phyloP scores from a whole-genome alignment of 2,113 vertebrate species.

The Pogonocichla stellata region DNA sequence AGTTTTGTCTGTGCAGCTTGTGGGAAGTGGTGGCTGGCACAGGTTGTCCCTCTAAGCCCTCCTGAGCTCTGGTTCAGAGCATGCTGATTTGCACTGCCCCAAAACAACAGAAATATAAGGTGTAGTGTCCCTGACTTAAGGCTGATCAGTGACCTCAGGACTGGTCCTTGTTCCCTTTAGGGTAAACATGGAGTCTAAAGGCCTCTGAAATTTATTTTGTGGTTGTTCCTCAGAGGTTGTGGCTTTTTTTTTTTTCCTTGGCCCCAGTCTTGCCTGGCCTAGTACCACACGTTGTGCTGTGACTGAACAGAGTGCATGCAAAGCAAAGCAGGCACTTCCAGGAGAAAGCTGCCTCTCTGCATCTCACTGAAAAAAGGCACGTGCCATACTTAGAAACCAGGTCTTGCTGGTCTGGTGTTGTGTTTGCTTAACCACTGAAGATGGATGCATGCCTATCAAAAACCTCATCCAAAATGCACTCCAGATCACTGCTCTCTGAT shows the following conservation, averaged over 20 bases:
- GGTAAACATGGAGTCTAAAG: neutral
- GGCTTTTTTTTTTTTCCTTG: neutral
- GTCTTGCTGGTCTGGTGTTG: neutral
- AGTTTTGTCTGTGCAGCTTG: neutral
- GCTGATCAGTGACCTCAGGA: neutral
- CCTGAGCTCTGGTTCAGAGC: neutral
- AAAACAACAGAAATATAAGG: neutral
- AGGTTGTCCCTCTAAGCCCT: neutral
- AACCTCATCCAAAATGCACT: neutral
- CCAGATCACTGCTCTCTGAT: neutral
- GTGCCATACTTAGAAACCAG: fast-evolving
- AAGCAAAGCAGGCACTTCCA: neutral
- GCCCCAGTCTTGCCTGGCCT: neutral
- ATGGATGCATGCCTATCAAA: neutral
- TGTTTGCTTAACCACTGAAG: neutral
- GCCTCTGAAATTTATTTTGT: neutral
- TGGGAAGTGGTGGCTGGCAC: neutral
- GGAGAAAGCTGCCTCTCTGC: neutral
- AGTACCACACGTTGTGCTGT: neutral
- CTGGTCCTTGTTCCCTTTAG: neutral
- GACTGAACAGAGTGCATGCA: neutral
- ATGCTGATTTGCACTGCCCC: neutral
- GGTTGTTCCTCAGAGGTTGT: neutral
- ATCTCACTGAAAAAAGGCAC: fast-evolving
- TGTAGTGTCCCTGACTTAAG: fast-evolving